phyloP scores from a whole-genome alignment of 2,888 invertebrate species.

The Sussaba pulchella region DNA sequence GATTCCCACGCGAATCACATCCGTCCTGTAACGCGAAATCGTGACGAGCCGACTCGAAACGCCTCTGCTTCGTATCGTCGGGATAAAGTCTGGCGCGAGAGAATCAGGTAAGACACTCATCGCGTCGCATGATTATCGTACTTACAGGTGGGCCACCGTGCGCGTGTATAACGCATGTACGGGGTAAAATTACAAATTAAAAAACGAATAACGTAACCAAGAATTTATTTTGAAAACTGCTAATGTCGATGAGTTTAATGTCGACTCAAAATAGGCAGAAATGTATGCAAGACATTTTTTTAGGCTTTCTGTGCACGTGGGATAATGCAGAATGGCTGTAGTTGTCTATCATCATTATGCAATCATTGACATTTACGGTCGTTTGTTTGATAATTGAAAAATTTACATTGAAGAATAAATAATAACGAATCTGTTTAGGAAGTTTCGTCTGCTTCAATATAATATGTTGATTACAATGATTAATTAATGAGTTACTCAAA shows the following conservation, averaged over 20 bases:
- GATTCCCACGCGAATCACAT: conserved; percentile 65
- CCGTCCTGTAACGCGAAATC: conserved; percentile 44
- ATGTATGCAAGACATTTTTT: no score
- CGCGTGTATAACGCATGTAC: no score
- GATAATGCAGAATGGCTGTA: not conserved
- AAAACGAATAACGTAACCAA: no score
- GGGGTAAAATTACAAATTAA: no score
- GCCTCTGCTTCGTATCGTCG: conserved; percentile 23
- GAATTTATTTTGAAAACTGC: no score
- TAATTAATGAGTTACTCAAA: conserved; percentile 59
- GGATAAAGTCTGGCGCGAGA: conserved; percentile 59
- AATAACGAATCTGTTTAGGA: conserved; percentile 33
- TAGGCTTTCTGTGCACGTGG: not conserved
- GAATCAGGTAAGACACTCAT: no score
- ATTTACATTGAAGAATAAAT: no score
- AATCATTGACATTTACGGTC: not conserved
- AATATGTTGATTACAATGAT: conserved; percentile 53
- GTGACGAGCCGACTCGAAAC: not conserved
- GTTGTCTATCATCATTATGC: conserved; percentile 4
- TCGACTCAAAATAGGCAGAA: no score
- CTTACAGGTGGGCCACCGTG: no score
- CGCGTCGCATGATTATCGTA: no score
- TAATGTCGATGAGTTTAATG: no score
- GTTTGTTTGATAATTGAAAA: not conserved
- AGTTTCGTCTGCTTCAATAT: conserved; percentile 24